Conservation (phyloP, 2,797 vertebrate genomes). For the Capromys pilorides region DNA sequence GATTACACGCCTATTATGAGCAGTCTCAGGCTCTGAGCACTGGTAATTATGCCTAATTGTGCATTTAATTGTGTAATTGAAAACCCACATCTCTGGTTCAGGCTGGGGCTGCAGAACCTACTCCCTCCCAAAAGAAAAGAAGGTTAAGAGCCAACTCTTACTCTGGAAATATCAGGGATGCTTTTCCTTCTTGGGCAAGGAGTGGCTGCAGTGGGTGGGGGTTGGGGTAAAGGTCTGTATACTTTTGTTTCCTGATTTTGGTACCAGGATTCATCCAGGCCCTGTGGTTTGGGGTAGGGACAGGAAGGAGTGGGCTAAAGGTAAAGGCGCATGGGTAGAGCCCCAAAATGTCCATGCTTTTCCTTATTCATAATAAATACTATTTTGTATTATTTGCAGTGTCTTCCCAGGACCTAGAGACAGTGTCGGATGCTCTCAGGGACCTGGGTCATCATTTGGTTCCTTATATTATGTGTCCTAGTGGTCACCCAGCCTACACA, state of each 20-base stretch:
- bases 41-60: conserved; percentile 89
- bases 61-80: conserved; percentile 90
- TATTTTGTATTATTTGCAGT: neutral
- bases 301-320: neutral
- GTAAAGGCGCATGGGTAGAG: neutral
- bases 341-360: neutral
- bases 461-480: neutral
- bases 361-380: neutral
- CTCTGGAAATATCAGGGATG: conserved; percentile 19
- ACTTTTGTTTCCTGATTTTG: neutral
- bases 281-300: neutral
- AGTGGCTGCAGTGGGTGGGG: neutral
- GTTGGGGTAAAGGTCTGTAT: neutral
- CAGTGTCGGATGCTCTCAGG: neutral
- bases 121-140: neutral
- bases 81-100: conserved; percentile 83
- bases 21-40: conserved; percentile 85
- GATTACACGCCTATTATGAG: conserved; percentile 87
- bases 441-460: neutral
- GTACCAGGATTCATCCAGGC: neutral
- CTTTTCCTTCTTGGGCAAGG: conserved; percentile 1
- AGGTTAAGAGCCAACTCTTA: conserved; percentile 2
- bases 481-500: neutral
- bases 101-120: conserved; percentile 76
- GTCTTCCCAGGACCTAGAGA: neutral